Conservation (phyloP, 2,113 vertebrate genomes). For the Corythoichthys haematopterus region DNA sequence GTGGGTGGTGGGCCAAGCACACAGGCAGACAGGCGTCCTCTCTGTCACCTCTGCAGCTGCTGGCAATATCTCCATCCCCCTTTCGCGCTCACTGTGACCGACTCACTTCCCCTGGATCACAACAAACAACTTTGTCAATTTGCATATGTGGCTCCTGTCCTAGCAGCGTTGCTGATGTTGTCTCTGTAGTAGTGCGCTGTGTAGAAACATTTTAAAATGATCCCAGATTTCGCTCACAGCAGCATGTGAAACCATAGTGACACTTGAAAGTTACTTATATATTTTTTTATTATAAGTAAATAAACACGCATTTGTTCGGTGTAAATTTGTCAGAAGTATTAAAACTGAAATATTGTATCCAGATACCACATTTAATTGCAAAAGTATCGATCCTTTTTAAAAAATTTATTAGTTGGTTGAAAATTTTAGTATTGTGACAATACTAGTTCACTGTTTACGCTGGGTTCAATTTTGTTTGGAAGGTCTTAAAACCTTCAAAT, state of each 20-base stretch:
- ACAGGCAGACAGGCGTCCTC: slow-evolving; percentile 64
- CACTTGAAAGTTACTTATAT: background rate
- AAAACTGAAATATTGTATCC: no score
- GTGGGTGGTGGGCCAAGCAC: slow-evolving; percentile 52
- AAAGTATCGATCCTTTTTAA: no score
- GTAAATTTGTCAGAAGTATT: no score
- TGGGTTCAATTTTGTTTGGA: no score
- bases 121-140: slow-evolving; percentile 40
- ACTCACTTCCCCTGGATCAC: slow-evolving; percentile 47
- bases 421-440: no score
- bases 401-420: no score
- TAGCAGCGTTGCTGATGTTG: slow-evolving; percentile 25
- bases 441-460: no score
- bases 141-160: slow-evolving; percentile 23
- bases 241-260: background rate
- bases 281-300: no score
- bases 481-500: no score
- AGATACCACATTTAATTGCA: no score
- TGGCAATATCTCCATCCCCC: slow-evolving; percentile 62
- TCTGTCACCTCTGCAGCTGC: slow-evolving; percentile 76
- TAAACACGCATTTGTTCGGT: no score
- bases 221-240: background rate
- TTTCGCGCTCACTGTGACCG: slow-evolving; percentile 28
- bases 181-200: background rate
- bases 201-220: background rate